Base-by-base conservation (phyloP, 2,888 invertebrate genomes). In the Limnephilus lunatus region DNA sequence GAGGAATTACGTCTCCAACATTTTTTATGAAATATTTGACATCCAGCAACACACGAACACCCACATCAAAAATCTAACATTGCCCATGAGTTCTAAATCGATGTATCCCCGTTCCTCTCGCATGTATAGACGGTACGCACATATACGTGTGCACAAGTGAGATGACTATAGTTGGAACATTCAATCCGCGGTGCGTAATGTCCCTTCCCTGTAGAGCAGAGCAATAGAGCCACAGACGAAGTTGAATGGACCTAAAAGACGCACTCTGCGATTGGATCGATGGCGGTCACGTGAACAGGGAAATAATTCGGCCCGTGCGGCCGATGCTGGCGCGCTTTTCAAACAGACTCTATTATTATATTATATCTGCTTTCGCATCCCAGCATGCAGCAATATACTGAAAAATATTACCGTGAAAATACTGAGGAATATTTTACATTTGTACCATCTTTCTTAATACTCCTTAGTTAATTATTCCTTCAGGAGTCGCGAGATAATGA, bases 211-310 rank as follows among this genome's bases (percentile, higher is more conserved):
- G 94, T 53, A 68, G 68, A 68, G 68, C 68, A 68, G 25, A 68
- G 68, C 25, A 68, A 68, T 94, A 94, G 89, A 92, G 91, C 91
- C 94, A 95, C 95, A 95, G 95, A 95, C 94, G 96, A 93, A 96
- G 96, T 96, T 96, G 96, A 96, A 96, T 96, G 96, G 96, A 96
- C 96, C 96, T 96, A 95, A 95, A 96, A 93, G 93, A 96, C 96
- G 96, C 96, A 95, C 95, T 96, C 96, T 95, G 95, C 96, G 95
- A 96, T 96, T 96, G 96, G 96, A 96, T 96, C 96, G 96, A 96
- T 96, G 95, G 95, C 91, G 94, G 95, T 96, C 96, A 96, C 96
- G 96, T 96, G 96, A 96, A 90, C 92, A 89, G 53, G 89, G 93
- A 91, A 93, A 93, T 90, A 86, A 91, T 91, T 90, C 80, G 91